These are phyloP conservation scores for Muntiacus muntjak DNA, from an alignment of 2,113 vertebrate species.

Conservation along the genomic window DNA sequence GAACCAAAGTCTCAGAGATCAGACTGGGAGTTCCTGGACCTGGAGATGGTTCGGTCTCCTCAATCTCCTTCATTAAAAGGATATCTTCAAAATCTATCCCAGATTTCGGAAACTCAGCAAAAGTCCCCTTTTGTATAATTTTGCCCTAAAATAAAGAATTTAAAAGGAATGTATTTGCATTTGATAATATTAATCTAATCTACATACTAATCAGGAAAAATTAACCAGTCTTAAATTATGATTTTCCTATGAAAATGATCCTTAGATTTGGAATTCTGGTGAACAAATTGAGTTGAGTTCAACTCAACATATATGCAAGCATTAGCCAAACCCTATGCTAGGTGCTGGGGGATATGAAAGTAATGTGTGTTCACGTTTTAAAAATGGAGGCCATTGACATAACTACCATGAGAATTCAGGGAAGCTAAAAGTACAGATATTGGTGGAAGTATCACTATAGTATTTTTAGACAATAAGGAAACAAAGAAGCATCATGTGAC, in stretches of 20 bases:
- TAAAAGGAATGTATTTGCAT: not conserved
- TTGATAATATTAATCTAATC: not conserved
- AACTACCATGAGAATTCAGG: not conserved
- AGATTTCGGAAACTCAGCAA: conserved; percentile 88
- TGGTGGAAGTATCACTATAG: not conserved
- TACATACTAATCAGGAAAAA: not conserved
- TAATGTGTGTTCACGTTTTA: not conserved
- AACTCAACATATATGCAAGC: not conserved
- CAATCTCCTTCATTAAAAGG: conserved; percentile 84
- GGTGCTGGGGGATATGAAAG: not conserved
- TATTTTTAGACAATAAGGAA: not conserved
- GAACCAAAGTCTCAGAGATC: not conserved
- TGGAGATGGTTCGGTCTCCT: conserved; percentile 79
- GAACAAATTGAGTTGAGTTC: not conserved
- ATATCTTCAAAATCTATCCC: conserved; percentile 85
- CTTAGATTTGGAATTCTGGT: not conserved
- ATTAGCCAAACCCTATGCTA: not conserved
- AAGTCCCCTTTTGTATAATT: conserved; percentile 88
- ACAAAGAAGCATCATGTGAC: not conserved
- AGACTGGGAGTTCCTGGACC: conserved; percentile 62
- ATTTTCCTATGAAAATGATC: not conserved
- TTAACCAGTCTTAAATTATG: not conserved
- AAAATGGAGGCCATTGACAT: too few relatives aligned
- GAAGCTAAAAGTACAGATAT: not conserved
- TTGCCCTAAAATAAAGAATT: conserved; percentile 84